Evolutionary conservation across 1,140 invertebrate genomes (phyloP), one percentile per base, ranked within the genome.

Genomic region (Meteorus sp.): DNA sequence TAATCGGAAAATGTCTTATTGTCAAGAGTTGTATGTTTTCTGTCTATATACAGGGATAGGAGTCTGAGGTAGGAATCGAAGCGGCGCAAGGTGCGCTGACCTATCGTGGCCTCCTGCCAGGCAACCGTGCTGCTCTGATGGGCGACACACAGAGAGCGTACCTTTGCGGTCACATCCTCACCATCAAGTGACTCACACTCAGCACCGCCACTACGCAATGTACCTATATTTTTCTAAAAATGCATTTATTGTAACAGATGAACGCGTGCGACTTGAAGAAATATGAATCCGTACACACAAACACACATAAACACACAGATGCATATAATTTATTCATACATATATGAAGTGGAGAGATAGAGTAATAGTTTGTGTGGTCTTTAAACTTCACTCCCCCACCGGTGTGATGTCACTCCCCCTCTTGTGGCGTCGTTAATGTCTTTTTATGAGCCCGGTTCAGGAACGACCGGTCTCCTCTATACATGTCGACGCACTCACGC

Each of bases 1-100:
- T n/a, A n/a, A n/a, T n/a, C n/a, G n/a, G n/a, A n/a, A n/a, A n/a
- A n/a, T n/a, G n/a, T n/a, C n/a, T n/a, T n/a, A n/a, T n/a, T n/a
- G n/a, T n/a, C n/a, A n/a, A n/a, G n/a, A n/a, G n/a, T n/a, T n/a
- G n/a, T n/a, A n/a, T n/a, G n/a, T n/a, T n/a, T n/a, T n/a, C n/a
- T n/a, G n/a, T 41, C 17, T 51, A 2, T 51, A 15, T 33, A 15
- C 29, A 4, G 23, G 11, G 22, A 13, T 25, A 41, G 11, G 11
- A 41, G 37, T 3, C 11, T 7, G 3, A 3, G 13, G 47, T 19
- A 27, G 23, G 52, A 43, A 66, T 68, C 59, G 62, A 61, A 47
- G 60, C 27, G 59, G 67, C 45, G 44, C 65, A 70, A 70, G 69
- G 65, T 70, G 69, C 68, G 69, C 61, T 67, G 68, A 71, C 68